Evolutionary conservation across 1,140 invertebrate genomes (phyloP), one percentile per base, ranked within the genome.

Genomic region (Ips nitidus): DNA sequence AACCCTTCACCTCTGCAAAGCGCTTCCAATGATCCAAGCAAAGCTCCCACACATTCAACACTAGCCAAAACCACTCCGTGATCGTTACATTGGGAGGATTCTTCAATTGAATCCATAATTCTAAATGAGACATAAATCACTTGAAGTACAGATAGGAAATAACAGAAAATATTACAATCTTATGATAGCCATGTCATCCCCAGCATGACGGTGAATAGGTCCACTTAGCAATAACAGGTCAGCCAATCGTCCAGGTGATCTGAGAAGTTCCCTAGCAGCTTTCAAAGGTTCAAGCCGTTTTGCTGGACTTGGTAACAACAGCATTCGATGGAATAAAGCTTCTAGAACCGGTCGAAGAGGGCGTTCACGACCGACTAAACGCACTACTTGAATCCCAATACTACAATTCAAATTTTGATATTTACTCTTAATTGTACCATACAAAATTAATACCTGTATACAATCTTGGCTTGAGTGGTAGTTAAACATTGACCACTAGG

Each of bases 71-170:
- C 84, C 8, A 94, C 87, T 60, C 87, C 83, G n/a, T 90, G 85
- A 52, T 90, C 87, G 70, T 80, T 84, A 70, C 84, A 85, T 73
- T 87, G 88, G 50, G 89, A 88, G 45, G 84, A 86, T 81, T 98
- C 94, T 82, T 95, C 92, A 73, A 97, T 90, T 2, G 93, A 93
- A 79, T 97, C 94, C 86, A 97, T 93, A 70, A 94, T 88, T 68
- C 94, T 96, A 78, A 39, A 83, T 78, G 57, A 67, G 75, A 22
- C 22, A 22, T 22, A 22, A 22, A 22, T 70, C 52, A 47, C 22
- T 22, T 47, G 4, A 1, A 47, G 73, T 37, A 63, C 2, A 55
- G 5, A 55, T 2, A 36, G n/a, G 52, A 55, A 55, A 1, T 38
- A 55, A 6, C 37, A 3, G 22, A 50, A 22, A 55, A 37, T 37